Percentiles rank a stretch among this genome's conserved stretches.
Evolutionary conservation across 2,113 vertebrate genomes (phyloP).

Genomic region (Cepphus grylle): DNA sequence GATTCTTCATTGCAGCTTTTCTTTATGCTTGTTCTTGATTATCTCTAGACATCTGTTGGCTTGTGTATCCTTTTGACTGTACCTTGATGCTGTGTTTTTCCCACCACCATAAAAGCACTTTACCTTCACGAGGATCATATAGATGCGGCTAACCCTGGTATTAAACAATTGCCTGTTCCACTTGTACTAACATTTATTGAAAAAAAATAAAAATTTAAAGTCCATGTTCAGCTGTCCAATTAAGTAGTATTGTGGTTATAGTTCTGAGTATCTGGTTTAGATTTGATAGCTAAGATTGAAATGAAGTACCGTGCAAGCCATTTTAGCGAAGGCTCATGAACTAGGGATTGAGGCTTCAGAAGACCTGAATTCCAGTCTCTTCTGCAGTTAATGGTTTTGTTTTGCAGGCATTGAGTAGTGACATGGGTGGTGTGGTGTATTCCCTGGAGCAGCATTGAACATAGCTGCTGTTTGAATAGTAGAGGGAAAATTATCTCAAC

Average conservation of each 20-base stretch:
- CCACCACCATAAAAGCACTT: background rate
- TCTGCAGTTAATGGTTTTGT: background rate
- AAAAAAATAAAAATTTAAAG: background rate
- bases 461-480: background rate
- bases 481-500: background rate
- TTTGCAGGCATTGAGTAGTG: background rate
- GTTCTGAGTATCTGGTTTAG: background rate
- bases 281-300: background rate
- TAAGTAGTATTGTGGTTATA: background rate
- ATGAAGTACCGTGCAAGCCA: background rate
- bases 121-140: fast-evolving
- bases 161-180: background rate
- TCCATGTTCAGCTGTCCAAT: background rate
- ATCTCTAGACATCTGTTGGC: background rate
- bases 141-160: background rate
- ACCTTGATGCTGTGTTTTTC: background rate
- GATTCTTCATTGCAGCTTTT: background rate
- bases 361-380: background rate
- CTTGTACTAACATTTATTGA: background rate
- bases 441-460: background rate
- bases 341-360: background rate
- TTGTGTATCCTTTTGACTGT: background rate
- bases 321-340: background rate
- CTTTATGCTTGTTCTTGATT: background rate
- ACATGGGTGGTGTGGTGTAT: background rate